Percentiles rank a stretch among this genome's conserved stretches.
phyloP scores from a whole-genome alignment of 2,113 vertebrate species.

The Macquaria ambigua region DNA sequence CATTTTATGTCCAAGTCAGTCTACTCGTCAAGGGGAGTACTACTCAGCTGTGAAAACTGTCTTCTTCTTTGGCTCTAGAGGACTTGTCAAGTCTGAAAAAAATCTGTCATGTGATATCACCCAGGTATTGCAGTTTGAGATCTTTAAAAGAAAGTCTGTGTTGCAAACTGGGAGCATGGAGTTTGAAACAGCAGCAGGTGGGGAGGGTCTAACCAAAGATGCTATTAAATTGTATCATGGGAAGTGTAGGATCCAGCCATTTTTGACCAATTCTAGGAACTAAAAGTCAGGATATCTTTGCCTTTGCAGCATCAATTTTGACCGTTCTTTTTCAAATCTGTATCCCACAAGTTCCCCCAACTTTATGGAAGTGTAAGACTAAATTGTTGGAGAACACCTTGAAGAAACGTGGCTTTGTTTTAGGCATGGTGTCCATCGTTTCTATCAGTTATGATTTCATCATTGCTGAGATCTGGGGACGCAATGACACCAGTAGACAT shows the following conservation, averaged over 20 bases:
- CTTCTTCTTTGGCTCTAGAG: not conserved
- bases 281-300: not conserved
- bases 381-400: not conserved
- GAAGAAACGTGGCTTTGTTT: not conserved
- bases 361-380: not conserved
- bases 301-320: not conserved
- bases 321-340: not conserved
- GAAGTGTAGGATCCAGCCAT: not conserved
- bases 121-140: not conserved
- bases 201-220: no score
- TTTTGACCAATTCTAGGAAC: not conserved
- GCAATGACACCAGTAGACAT: not conserved
- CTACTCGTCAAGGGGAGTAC: not conserved
- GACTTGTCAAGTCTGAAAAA: not conserved
- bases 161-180: no score
- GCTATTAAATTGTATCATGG: no score
- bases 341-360: not conserved
- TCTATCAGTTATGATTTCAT: not conserved
- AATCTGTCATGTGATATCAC: no score
- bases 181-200: no score
- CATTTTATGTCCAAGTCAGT: slow-evolving; percentile 6
- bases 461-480: not conserved
- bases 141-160: not conserved
- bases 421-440: not conserved
- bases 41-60: not conserved